Base-by-base conservation (phyloP, 2,113 vertebrate genomes). In the Leptodactylus fuscus region DNA sequence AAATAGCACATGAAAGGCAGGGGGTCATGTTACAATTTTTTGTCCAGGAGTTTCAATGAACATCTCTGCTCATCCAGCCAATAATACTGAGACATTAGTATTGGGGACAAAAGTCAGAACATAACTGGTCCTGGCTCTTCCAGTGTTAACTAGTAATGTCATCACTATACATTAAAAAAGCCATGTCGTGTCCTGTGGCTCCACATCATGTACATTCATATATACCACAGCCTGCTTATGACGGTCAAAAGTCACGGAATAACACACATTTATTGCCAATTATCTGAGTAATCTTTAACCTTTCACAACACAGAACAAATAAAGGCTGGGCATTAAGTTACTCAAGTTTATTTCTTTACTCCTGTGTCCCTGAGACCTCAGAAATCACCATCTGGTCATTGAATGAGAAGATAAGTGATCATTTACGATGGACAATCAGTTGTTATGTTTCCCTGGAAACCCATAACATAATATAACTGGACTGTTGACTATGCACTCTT, bases 261-360 rank as follows among this genome's bases (percentile, higher is more conserved):
- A 89, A 91, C 90, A 89, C 88, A 90, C 90, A 91, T 94, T 95
- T 94, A 94, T 92, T 93, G 93, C 90, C 90, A 87, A 89, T 88
- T 89, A 90, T 92, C 91, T 93, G 89, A 92, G 89, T 94, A 94
- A 95, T 95, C 94, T 94, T 95, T 95, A 95, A 93, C 93, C 94
- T 93, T 90, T 81, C 1, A 83, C 91, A 91, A 92, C 91, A 93
- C 93, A 94, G 91, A 93, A 87, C 90, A 95, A 95, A 95, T 89
- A 95, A 90, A 89, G 93, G 94, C 85, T 92, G 91, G 93, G 93
- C 91, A 82, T 90, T 48, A 22, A 67, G 75, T 70, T 51, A 79
- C 74, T 70, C 11, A 38, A 49, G 74, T 85, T 70, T 79, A 41
- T 84, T 81, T 65, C 16, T 87, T 75, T 69, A 24, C 46, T 81